phyloP scores from a whole-genome alignment of 2,113 vertebrate species.

The Lophura nycthemera region DNA sequence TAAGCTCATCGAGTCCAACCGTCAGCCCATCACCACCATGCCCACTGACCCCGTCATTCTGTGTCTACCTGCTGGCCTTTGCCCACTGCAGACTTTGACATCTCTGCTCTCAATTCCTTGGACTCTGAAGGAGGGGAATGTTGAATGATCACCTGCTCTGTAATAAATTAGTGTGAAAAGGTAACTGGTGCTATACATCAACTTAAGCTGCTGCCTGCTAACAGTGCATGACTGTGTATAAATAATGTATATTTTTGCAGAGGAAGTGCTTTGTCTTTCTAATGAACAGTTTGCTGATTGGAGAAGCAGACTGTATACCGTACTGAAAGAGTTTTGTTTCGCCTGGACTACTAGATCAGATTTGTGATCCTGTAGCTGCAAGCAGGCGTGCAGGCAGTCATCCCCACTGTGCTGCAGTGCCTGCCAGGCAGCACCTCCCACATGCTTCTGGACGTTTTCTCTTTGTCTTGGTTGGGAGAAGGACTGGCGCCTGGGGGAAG shows the following conservation, averaged over 20 bases:
- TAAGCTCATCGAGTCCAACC: too few relatives aligned
- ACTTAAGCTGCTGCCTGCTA: conserved; percentile 61
- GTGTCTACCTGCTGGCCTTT: too few relatives aligned
- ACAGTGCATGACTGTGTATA: conserved; percentile 62
- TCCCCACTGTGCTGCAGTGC: not conserved
- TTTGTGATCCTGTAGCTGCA: not conserved
- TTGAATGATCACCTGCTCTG: conserved; percentile 51
- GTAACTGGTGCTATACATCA: conserved; percentile 54
- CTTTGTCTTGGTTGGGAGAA: not conserved
- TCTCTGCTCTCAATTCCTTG: not conserved
- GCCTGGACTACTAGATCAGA: not conserved
- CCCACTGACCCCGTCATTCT: too few relatives aligned
- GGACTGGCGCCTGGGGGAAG: not conserved
- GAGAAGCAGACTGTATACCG: not conserved
- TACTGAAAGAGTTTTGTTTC: not conserved
- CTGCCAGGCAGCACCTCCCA: not conserved
- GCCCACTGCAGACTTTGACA: too few relatives aligned
- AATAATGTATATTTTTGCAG: conserved; percentile 48
- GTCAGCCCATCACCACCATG: too few relatives aligned
- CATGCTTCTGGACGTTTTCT: not conserved
- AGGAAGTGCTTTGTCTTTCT: conserved; percentile 61
- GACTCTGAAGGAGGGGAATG: not conserved
- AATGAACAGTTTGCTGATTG: conserved; percentile 43
- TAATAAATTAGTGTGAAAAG: conserved; percentile 52
- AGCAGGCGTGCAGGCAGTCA: not conserved